A percentile compares a stretch with the other conserved stretches of the same genome.
Evolutionary conservation across 2,113 vertebrate species (phyloP).

Genomic region (Toxotes jaculatrix): DNA sequence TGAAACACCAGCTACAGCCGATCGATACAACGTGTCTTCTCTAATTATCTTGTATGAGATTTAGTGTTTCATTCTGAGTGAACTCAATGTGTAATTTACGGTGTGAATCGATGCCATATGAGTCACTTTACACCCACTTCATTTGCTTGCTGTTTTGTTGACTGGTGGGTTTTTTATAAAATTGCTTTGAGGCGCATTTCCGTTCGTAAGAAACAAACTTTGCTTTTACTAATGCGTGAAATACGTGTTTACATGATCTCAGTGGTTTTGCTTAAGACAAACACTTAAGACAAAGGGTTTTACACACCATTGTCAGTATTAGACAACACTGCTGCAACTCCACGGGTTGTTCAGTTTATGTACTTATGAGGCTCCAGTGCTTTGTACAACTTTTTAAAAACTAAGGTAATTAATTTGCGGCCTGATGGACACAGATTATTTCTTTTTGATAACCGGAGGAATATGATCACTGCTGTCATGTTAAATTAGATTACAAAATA

Average conservation of each 20-base stretch:
- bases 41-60: slow-evolving; percentile 41
- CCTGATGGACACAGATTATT: background rate
- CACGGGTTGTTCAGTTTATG: background rate
- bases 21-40: slow-evolving; percentile 33
- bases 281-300: background rate
- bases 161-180: slow-evolving; percentile 34
- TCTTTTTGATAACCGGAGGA: background rate
- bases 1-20: slow-evolving; percentile 31
- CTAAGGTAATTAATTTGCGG: background rate
- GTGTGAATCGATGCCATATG: slow-evolving; percentile 42
- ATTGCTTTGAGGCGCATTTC: slow-evolving; percentile 12
- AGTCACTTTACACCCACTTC: slow-evolving; percentile 33
- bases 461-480: background rate
- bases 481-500: background rate
- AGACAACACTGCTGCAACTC: background rate
- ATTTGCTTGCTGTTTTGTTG: slow-evolving; percentile 43
- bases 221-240: background rate
- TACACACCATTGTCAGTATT: background rate
- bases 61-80: slow-evolving; percentile 22
- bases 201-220: background rate
- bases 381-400: background rate
- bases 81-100: slow-evolving; percentile 44
- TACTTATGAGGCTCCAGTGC: background rate
- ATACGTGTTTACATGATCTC: background rate
- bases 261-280: background rate